Conservation (phyloP, 2,797 vertebrate species). For the Thamnophis elegans region DNA sequence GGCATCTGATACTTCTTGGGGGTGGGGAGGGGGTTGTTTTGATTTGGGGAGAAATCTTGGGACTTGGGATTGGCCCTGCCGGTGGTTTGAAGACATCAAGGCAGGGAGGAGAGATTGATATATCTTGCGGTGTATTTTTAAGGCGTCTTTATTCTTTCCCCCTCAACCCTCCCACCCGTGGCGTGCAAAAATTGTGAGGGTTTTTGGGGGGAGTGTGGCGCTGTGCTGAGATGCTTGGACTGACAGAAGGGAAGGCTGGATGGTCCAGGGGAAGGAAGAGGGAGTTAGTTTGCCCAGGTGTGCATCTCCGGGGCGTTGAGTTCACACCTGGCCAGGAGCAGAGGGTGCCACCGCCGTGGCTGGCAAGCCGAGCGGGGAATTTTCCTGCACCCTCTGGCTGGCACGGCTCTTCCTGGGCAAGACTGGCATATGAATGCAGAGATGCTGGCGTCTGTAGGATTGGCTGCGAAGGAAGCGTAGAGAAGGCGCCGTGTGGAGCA, state of each 20-base stretch:
- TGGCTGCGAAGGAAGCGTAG: not conserved
- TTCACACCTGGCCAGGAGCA: not conserved
- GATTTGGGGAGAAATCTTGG: not conserved
- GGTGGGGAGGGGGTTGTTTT: not conserved
- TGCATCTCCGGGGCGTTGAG: not conserved
- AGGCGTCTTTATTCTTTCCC: not conserved
- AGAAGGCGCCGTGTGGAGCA: not conserved
- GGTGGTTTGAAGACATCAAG: not conserved
- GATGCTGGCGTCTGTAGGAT: too few relatives aligned
- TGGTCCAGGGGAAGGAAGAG: not conserved
- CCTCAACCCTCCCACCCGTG: too few relatives aligned
- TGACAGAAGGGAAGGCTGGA: not conserved
- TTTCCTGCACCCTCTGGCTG: not conserved
- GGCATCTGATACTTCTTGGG: not conserved
- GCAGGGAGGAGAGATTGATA: not conserved
- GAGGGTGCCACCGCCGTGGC: not conserved
- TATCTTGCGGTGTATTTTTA: not conserved
- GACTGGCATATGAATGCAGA: not conserved
- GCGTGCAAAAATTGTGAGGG: not conserved
- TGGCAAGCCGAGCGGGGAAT: not conserved
- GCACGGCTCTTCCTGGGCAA: not conserved
- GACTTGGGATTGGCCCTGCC: not conserved
- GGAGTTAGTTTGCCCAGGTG: not conserved
- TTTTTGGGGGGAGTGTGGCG: too few relatives aligned
- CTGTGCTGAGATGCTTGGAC: not conserved